Conservation (phyloP, 2,797 vertebrate genomes). For the Meda fulgida region DNA sequence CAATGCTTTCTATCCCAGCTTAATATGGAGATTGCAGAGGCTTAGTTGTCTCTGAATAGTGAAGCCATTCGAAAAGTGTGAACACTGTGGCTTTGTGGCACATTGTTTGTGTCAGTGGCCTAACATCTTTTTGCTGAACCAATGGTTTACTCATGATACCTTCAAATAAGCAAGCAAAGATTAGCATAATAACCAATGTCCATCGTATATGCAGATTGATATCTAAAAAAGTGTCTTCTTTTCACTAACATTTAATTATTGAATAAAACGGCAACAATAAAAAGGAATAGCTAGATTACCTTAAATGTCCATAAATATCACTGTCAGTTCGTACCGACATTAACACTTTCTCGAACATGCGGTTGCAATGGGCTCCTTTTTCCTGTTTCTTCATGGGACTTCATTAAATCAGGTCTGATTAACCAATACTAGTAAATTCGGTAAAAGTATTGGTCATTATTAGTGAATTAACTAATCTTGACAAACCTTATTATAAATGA, state of each 20-base stretch:
- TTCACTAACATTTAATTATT: not conserved
- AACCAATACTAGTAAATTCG: not conserved
- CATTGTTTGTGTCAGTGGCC: not conserved
- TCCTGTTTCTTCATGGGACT: not conserved
- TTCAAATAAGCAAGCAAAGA: not conserved
- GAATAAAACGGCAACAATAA: not conserved
- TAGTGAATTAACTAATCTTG: not conserved
- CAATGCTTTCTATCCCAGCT: not conserved
- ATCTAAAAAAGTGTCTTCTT: not conserved
- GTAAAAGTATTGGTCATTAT: not conserved
- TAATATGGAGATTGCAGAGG: not conserved
- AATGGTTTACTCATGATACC: too few relatives aligned
- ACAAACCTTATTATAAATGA: not conserved
- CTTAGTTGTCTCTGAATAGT: not conserved
- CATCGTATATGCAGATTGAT: not conserved
- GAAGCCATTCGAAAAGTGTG: not conserved
- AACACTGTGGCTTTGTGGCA: conserved; percentile 19
- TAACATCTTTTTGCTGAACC: not conserved
- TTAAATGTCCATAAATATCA: not conserved
- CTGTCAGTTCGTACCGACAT: not conserved
- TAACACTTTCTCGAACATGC: not conserved
- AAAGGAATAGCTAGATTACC: not conserved
- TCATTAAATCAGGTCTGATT: not conserved
- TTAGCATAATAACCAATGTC: not conserved
- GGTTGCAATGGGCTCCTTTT: not conserved